These are phyloP conservation scores for Zaprionus camerounensis DNA, from an alignment of 1,140 invertebrate species.

Conservation along the genomic window DNA sequence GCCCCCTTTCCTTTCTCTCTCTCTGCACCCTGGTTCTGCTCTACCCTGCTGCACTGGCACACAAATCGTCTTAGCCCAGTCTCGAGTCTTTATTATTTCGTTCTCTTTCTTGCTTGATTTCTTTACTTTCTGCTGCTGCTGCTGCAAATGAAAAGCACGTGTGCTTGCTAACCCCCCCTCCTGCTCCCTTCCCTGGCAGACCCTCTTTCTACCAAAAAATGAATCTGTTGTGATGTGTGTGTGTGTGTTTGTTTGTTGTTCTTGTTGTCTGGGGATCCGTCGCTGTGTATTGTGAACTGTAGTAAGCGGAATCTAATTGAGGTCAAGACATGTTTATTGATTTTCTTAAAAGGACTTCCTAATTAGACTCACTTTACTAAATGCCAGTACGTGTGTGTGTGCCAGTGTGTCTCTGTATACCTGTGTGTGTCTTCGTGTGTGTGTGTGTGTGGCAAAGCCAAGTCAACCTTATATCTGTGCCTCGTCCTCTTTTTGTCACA, in stretches of 20 bases:
- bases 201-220: conserved; percentile 25
- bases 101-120: conserved; percentile 27
- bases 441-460: background rate
- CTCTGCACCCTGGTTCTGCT: background rate
- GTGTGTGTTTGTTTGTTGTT: conserved; percentile 49
- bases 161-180: conserved; percentile 36
- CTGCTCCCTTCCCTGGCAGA: background rate
- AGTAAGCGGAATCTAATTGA: conserved; percentile 81
- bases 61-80: conserved; percentile 71
- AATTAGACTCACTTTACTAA: conserved; percentile 77
- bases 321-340: conserved; percentile 83
- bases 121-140: conserved; percentile 10
- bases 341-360: conserved; percentile 82
- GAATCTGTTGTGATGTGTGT: conserved; percentile 53
- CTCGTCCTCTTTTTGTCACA: conserved; percentile 24
- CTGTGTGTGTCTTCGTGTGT: background rate
- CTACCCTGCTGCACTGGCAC: conserved; percentile 6
- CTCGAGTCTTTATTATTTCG: conserved; percentile 66
- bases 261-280: conserved; percentile 70
- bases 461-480: background rate
- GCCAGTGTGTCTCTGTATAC: background rate
- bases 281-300: conserved; percentile 77
- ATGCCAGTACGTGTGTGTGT: conserved; percentile 13
- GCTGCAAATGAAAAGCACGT: conserved; percentile 68
- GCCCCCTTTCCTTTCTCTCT: background rate